Evolutionary conservation across 2,888 invertebrate species (phyloP).

Genomic region (Amiota communis): DNA sequence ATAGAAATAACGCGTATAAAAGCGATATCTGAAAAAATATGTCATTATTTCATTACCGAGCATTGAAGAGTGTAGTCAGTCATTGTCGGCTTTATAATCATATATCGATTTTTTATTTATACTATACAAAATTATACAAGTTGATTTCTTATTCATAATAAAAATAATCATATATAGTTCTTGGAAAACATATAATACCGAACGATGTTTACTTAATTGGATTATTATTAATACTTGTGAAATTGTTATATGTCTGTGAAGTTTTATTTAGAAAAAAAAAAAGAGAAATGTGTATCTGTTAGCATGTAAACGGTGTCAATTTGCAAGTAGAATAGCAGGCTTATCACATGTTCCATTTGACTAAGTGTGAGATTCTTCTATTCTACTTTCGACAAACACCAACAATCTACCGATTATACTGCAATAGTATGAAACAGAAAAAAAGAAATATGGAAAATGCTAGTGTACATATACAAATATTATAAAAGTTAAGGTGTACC

Average conservation of each 20-base stretch:
- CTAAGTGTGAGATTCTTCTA: constrained; percentile 63
- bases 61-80: constrained; percentile 50
- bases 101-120: no score
- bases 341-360: constrained; percentile 59
- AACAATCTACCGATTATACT: constrained; percentile 36
- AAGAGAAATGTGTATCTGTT: constrained; percentile 37
- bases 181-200: not conserved
- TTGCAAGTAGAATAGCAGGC: constrained; percentile 66
- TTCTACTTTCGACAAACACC: constrained; percentile 65
- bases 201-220: not conserved
- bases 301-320: constrained; percentile 47
- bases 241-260: no score
- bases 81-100: not conserved
- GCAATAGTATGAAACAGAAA: not conserved
- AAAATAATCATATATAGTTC: not conserved
- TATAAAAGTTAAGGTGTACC: not conserved
- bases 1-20: constrained; percentile 54
- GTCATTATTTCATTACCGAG: constrained; percentile 67
- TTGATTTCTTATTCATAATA: not conserved
- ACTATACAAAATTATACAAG: no score
- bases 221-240: not conserved
- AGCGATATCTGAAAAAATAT: constrained; percentile 66
- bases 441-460: not conserved
- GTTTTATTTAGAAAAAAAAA: not conserved
- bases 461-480: not conserved